Evolutionary conservation across 2,113 vertebrate species (phyloP).

Genomic region (Ardeotis arabs): DNA sequence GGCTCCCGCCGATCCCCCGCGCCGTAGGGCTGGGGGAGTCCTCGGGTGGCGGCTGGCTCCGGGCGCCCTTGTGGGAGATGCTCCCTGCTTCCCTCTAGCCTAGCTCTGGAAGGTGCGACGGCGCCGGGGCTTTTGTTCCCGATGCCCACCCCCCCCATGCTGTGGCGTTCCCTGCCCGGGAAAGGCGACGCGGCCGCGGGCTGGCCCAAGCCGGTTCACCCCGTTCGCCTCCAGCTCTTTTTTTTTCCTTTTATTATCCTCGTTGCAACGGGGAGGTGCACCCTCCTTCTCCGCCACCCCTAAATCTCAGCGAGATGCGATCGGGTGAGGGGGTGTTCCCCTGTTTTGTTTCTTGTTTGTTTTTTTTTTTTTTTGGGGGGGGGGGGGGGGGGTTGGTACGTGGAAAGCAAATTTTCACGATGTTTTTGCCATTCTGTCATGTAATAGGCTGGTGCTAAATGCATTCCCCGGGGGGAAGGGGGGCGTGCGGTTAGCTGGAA

Average conservation of each 20-base stretch:
- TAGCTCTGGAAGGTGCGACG: neutral
- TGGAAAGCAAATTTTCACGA: neutral
- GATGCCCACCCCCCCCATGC: neutral
- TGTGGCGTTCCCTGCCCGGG: neutral
- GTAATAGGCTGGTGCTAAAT: neutral
- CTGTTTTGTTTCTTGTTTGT: neutral
- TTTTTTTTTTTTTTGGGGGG: neutral
- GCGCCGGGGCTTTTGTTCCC: constrained; percentile 50
- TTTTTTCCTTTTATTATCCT: neutral
- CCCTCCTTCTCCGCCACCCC: neutral
- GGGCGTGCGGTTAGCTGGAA: neutral
- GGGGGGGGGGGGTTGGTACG: neutral
- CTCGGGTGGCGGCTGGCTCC: neutral
- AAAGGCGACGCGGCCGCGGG: neutral
- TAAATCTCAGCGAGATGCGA: neutral
- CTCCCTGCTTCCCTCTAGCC: neutral
- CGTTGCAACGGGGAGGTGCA: neutral
- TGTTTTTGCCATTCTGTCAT: neutral
- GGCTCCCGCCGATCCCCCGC: neutral
- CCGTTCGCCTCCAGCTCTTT: neutral
- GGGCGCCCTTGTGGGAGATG: neutral
- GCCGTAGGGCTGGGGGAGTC: neutral
- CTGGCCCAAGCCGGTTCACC: neutral
- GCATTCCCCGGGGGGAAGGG: neutral
- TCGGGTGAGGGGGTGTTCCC: neutral